A percentile compares a stretch with the other conserved stretches of the same genome.
These are phyloP conservation scores for Icerya purchasi DNA, from an alignment of 2,888 invertebrate species.

Conservation along the genomic window DNA sequence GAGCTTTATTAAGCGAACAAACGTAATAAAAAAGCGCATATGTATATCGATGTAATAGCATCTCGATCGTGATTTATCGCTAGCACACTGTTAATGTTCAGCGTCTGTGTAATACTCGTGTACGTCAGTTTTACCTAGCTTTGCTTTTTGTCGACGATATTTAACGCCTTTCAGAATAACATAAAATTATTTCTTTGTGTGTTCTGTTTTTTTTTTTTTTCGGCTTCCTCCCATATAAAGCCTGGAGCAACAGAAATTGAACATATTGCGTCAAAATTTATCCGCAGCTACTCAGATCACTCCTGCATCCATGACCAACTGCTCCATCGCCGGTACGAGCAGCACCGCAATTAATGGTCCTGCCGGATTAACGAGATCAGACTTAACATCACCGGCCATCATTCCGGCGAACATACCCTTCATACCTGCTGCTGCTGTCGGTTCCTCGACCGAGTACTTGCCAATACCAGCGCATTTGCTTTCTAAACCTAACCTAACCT, in stretches of 20 bases:
- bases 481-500: not conserved
- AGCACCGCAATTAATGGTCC: not conserved
- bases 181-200: constrained; percentile 3
- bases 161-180: too few relatives aligned
- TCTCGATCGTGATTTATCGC: too few relatives aligned
- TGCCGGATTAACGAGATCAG: not conserved
- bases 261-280: not conserved
- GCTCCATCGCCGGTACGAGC: not conserved
- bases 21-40: too few relatives aligned
- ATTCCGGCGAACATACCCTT: not conserved
- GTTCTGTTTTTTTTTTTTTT: constrained; percentile 7
- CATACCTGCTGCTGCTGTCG: not conserved
- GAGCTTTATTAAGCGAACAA: too few relatives aligned
- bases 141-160: too few relatives aligned
- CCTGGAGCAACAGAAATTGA: constrained; percentile 13
- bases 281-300: too few relatives aligned
- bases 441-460: not conserved
- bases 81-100: too few relatives aligned
- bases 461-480: not conserved
- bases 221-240: constrained; percentile 8
- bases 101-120: too few relatives aligned
- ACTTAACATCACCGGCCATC: not conserved
- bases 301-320: too few relatives aligned
- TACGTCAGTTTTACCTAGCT: too few relatives aligned
- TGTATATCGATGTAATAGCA: too few relatives aligned